Base-by-base conservation (phyloP, 2,113 vertebrate genomes). In the Riparia riparia region DNA sequence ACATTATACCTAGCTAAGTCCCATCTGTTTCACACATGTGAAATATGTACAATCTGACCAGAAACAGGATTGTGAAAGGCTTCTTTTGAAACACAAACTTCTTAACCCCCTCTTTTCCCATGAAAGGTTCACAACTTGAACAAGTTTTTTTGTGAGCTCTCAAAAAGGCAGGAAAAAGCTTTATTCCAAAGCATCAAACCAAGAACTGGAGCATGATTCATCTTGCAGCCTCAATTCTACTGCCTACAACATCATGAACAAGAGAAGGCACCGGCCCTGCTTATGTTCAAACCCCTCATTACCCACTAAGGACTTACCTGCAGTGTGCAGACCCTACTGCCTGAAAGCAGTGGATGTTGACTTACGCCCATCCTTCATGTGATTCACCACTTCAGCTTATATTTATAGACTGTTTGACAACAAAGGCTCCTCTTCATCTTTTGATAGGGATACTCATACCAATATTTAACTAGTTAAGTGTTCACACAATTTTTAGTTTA, bases 1-100 rank as follows among this genome's bases (percentile, higher is more conserved):
- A 44, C 24, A 14, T 34, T 34, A 78, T 14, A 78, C 22, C 29
- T 20, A 9, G 24, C 42, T 47, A 86, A 91, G 1, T 56, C 32
- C 53, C 54, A 86, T 44, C 50, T 65, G 51, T 28, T 84, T 82
- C 82, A 82, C 50, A 28, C 1, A 0, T 24, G 34, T 85, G 11
- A 91, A 21, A 31, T 56, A 93, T 12, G 28, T 17, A 92, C 34
- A 79, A 80, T 54, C 74, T 44, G n/a, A 80, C 8, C 41, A 73
- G 66, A 61, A 86, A 19, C 17, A 4, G 42, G 37, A 65, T 85
- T 94, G 31, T 57, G 74, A 95, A 86, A 96, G 45, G 50, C 14
- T 77, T n/a, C 19, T 83, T 93, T 88, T 88, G 66, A 93, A 96
- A 93, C 32, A 34, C 24, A 82, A 93, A n/a, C 70, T 80, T 65